A percentile compares a stretch with the other conserved stretches of the same genome.
These are phyloP conservation scores for Eupithecia subfuscata DNA, from an alignment of 2,888 invertebrate species.

Conservation along the genomic window DNA sequence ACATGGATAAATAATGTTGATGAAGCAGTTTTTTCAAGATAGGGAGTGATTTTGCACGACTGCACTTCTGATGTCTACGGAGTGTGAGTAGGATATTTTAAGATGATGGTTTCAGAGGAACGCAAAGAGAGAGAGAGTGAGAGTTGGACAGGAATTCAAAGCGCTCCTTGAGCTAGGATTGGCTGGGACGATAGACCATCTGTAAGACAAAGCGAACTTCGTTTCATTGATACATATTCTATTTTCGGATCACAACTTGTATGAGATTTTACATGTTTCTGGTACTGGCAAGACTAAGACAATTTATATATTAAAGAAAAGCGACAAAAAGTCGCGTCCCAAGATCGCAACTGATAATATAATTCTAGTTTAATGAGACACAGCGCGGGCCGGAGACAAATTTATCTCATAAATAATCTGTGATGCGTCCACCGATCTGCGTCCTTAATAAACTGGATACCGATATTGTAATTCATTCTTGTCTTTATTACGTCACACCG, in stretches of 20 bases:
- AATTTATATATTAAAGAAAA: neutral
- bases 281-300: neutral
- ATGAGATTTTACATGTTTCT: neutral
- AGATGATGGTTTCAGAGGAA: too few relatives aligned
- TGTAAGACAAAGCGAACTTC: neutral
- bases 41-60: too few relatives aligned
- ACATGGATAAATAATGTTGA: too few relatives aligned
- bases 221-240: neutral
- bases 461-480: constrained; percentile 74
- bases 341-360: constrained; percentile 17
- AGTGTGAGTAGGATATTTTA: too few relatives aligned
- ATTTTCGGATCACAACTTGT: neutral
- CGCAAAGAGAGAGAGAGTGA: too few relatives aligned
- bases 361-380: constrained; percentile 67
- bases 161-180: too few relatives aligned
- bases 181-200: too few relatives aligned
- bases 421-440: constrained; percentile 70
- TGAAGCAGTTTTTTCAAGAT: too few relatives aligned
- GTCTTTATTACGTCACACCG: constrained; percentile 69
- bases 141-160: too few relatives aligned
- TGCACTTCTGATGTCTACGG: too few relatives aligned
- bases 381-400: constrained; percentile 73
- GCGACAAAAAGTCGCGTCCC: constrained; percentile 21
- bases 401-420: constrained; percentile 79
- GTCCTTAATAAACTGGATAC: constrained; percentile 76